Evolutionary conservation across 1,140 invertebrate species (phyloP).

Genomic region (Drosophila rufa): DNA sequence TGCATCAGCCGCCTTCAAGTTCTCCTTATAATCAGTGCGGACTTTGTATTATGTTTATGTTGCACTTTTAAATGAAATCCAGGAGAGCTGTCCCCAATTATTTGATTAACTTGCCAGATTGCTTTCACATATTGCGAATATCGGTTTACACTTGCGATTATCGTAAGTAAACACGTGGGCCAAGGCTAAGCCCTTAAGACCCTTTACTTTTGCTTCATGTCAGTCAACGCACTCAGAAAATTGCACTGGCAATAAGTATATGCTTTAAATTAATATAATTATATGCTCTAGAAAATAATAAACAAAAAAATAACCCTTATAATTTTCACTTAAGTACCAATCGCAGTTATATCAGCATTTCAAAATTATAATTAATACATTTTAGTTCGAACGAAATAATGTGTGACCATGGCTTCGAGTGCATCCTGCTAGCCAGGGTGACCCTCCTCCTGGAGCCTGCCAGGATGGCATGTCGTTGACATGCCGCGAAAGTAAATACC

Average conservation of each 20-base stretch:
- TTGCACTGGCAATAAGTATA: background rate
- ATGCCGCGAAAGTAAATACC: constrained; percentile 44
- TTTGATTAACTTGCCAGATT: constrained; percentile 16
- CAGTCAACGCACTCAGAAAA: constrained; percentile 4
- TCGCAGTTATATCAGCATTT: no score
- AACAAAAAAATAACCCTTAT: no score
- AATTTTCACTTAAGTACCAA: no score
- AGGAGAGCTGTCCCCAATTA: constrained; percentile 13
- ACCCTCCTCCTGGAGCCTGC: background rate
- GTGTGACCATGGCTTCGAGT: background rate
- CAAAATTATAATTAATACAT: background rate
- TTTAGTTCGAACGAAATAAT: background rate
- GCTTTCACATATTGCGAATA: constrained; percentile 28
- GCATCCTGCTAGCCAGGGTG: background rate
- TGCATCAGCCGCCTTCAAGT: background rate
- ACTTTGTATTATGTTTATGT: background rate
- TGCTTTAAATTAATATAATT: no score
- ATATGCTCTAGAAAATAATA: no score
- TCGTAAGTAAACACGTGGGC: constrained; percentile 27
- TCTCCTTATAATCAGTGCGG: background rate
- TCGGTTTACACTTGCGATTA: constrained; percentile 38
- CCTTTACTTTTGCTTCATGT: constrained; percentile 28
- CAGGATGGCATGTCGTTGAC: constrained; percentile 48
- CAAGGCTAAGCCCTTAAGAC: constrained; percentile 40
- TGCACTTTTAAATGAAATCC: background rate